phyloP scores from a whole-genome alignment of 2,113 vertebrate genomes.

The Mionectes macconnelli region DNA sequence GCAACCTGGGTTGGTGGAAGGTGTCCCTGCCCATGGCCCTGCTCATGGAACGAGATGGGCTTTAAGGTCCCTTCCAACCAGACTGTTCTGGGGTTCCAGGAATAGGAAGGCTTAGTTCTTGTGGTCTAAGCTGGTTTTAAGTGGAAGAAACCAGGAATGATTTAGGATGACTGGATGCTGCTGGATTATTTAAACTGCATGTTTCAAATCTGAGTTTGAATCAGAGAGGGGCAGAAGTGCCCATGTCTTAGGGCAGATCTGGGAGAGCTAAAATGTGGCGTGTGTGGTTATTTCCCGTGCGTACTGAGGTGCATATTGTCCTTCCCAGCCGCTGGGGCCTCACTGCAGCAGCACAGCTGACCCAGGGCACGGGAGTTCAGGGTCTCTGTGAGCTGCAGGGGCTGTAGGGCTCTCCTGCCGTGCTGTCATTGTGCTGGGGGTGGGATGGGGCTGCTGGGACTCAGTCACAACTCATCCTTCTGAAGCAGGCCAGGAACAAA shows the following conservation, averaged over 20 bases:
- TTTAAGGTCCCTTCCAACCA: background rate
- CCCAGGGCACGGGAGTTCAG: background rate
- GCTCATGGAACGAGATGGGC: too few species aligned
- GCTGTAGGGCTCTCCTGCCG: background rate
- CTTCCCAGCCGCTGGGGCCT: background rate
- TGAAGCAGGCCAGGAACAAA: background rate
- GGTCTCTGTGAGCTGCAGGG: fast-evolving
- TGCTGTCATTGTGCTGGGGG: background rate
- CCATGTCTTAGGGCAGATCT: fast-evolving
- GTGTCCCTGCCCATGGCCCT: background rate
- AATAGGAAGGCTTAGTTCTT: background rate
- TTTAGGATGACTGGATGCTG: background rate
- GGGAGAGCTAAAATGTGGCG: background rate
- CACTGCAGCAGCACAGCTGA: background rate
- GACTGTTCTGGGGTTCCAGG: background rate
- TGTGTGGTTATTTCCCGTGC: background rate
- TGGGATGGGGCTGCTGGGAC: background rate
- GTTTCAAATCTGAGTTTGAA: background rate
- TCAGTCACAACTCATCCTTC: background rate
- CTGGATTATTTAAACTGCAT: background rate
- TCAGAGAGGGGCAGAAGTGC: background rate
- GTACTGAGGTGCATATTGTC: fast-evolving
- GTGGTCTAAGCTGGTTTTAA: background rate
- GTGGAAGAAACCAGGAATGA: background rate
- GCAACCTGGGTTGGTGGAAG: background rate